Conservation (phyloP, 2,113 vertebrate species). For the Brachypodius melanocephalos region DNA sequence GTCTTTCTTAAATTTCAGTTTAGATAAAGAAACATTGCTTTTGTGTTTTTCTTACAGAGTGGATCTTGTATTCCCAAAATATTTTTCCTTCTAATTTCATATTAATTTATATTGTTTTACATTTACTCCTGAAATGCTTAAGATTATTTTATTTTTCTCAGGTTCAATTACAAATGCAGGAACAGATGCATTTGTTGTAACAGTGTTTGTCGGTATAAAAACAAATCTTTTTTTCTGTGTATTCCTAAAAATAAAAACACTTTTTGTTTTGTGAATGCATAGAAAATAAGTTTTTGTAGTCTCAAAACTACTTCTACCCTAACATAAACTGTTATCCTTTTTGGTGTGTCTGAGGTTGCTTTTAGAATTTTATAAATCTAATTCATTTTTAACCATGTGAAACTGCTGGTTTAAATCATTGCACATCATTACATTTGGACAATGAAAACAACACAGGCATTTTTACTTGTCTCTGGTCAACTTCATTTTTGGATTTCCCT, state of each 20-base stretch:
- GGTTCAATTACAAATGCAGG: not conserved
- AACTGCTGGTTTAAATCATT: constrained; percentile 60
- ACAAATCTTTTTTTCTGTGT: not conserved
- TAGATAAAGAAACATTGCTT: not conserved
- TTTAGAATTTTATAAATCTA: not conserved
- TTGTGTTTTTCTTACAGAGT: not conserved
- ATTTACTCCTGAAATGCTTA: not conserved
- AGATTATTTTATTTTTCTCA: not conserved
- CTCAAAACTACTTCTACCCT: not conserved
- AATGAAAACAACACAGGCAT: constrained; percentile 57
- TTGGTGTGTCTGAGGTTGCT: not conserved
- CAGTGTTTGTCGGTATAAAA: not conserved
- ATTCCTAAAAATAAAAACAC: not conserved
- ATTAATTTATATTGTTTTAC: not conserved
- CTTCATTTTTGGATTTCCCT: constrained; percentile 46
- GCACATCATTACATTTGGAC: constrained; percentile 43
- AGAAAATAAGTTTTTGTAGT: not conserved
- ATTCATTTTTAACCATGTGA: constrained; percentile 40
- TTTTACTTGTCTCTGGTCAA: constrained; percentile 55
- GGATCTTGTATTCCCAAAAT: not conserved
- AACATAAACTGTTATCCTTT: not conserved
- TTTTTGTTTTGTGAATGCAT: not conserved
- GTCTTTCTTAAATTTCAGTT: not conserved
- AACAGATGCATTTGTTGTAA: not conserved
- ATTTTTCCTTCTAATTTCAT: not conserved